A percentile compares a stretch with the other conserved stretches of the same genome.
phyloP scores from a whole-genome alignment of 2,113 vertebrate species.

The Perca flavescens region DNA sequence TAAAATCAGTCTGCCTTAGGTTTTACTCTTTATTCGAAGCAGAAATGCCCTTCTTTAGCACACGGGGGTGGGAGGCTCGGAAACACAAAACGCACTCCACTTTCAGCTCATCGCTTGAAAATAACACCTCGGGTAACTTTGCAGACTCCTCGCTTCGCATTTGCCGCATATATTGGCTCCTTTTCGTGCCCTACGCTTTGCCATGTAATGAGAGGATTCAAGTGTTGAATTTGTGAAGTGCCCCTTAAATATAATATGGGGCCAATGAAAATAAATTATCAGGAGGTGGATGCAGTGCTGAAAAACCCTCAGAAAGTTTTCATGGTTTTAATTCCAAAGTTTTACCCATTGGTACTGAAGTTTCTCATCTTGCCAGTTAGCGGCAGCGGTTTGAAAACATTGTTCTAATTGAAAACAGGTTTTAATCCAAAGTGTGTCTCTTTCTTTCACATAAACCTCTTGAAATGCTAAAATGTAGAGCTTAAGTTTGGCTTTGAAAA shows the following conservation, averaged over 20 bases:
- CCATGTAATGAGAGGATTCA: not conserved
- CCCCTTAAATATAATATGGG: conserved; percentile 23
- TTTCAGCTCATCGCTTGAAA: conserved; percentile 14
- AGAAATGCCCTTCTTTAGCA: conserved; percentile 31
- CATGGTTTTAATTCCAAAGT: not conserved
- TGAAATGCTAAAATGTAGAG: not conserved
- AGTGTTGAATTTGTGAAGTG: not conserved
- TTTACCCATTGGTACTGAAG: not conserved
- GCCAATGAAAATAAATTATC: conserved; percentile 45
- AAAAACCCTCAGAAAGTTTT: not conserved
- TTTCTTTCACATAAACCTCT: not conserved
- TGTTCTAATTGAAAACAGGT: not conserved
- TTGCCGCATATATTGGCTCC: not conserved
- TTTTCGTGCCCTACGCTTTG: not conserved
- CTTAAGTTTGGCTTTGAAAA: not conserved
- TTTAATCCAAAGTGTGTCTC: not conserved
- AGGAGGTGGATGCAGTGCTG: not conserved
- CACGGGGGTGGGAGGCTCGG: conserved; percentile 3
- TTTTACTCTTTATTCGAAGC: not conserved
- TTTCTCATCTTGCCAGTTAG: not conserved
- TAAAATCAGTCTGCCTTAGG: not conserved
- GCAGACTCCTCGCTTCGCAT: not conserved
- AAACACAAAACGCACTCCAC: not conserved
- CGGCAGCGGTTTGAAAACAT: not conserved
- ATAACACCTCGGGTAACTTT: conserved; percentile 3